Conservation (phyloP, 2,797 vertebrate genomes). For the Eutrigla gurnardus region DNA sequence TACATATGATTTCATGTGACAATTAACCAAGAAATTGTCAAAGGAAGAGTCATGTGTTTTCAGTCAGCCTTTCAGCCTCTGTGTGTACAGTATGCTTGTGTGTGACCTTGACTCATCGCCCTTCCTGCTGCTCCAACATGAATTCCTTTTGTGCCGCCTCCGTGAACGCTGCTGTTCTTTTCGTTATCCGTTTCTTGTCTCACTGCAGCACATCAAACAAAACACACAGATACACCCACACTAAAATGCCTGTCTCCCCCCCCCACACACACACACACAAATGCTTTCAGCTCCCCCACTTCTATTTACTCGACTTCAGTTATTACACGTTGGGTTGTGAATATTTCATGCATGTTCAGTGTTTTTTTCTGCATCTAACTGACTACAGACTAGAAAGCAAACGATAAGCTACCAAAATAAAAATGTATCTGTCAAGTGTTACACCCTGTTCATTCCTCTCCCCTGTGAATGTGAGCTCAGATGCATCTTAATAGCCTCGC, state of each 20-base stretch:
- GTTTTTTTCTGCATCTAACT: constrained; percentile 41
- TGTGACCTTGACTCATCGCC: constrained; percentile 52
- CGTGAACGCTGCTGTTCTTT: constrained; percentile 44
- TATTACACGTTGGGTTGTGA: constrained; percentile 46
- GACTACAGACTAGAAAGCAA: constrained; percentile 44
- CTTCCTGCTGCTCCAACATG: constrained; percentile 30
- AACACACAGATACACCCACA: constrained; percentile 35
- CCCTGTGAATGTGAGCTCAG: constrained; percentile 40
- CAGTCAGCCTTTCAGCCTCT: constrained; percentile 3
- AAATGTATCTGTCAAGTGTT: constrained; percentile 52
- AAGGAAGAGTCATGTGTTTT: background rate
- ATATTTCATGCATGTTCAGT: constrained; percentile 63
- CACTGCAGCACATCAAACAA: constrained; percentile 59
- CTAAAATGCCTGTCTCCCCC: constrained; percentile 17
- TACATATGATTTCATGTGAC: background rate
- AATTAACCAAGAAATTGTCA: background rate
- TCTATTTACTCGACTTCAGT: constrained; percentile 45
- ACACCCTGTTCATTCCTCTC: constrained; percentile 42
- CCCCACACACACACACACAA: background rate
- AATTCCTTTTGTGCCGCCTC: constrained; percentile 45
- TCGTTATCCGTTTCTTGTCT: constrained; percentile 57
- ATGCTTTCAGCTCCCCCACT: constrained; percentile 33
- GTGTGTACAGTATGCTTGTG: background rate
- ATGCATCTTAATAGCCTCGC: constrained; percentile 42
- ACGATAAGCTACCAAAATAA: constrained; percentile 40